These are phyloP conservation scores for Physeter macrocephalus DNA, from an alignment of 2,113 vertebrate genomes.

Conservation along the genomic window DNA sequence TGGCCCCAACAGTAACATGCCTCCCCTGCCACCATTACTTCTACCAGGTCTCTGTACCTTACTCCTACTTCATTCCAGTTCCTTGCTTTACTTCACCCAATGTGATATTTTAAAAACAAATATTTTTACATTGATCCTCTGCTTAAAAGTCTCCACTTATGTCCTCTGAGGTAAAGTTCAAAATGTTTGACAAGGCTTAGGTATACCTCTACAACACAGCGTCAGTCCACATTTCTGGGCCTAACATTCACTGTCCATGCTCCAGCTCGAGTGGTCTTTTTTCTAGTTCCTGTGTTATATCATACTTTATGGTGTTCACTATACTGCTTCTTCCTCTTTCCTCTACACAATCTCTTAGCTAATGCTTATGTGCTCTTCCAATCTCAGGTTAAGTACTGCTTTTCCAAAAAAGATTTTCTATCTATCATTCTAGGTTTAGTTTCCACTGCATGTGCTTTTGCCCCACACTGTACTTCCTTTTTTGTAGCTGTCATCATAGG, in stretches of 20 bases:
- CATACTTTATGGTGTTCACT: neutral
- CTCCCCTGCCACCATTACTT: fast-evolving
- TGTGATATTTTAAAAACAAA: neutral
- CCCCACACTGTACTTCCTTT: neutral
- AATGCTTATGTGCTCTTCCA: neutral
- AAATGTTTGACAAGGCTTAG: neutral
- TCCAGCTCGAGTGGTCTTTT: neutral
- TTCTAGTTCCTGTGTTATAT: neutral
- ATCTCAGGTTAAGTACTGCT: neutral
- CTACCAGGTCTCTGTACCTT: neutral
- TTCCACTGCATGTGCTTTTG: neutral
- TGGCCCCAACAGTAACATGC: neutral
- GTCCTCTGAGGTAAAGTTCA: neutral
- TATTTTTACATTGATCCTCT: neutral
- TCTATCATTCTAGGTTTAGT: neutral
- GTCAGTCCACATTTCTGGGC: neutral
- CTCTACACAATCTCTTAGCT: neutral
- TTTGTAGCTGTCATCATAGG: neutral
- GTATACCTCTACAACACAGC: neutral
- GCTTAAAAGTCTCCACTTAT: neutral
- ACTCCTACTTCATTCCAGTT: neutral
- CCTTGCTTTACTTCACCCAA: neutral
- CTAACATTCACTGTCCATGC: fast-evolving
- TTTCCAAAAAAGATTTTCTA: neutral
- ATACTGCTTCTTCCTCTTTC: neutral